These are phyloP conservation scores for Microdon myrmicae DNA, from an alignment of 2,888 invertebrate genomes.

Conservation along the genomic window DNA sequence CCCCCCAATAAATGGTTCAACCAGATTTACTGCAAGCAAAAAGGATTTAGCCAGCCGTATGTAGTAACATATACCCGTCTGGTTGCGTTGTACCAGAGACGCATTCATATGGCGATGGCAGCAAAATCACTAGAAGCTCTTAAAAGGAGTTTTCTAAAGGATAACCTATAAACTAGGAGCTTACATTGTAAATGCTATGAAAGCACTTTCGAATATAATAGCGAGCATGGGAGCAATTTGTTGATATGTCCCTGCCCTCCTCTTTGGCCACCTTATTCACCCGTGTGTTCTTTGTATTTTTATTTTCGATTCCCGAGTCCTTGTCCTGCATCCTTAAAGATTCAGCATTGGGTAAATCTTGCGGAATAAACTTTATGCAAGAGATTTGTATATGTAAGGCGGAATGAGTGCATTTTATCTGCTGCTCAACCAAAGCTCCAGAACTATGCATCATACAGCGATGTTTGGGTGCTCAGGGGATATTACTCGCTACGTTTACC, in stretches of 20 bases:
- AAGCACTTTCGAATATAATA: slow-evolving; percentile 24
- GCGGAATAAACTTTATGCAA: too few relatives aligned
- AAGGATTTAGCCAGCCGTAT: slow-evolving; percentile 23
- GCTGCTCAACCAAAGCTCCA: too few relatives aligned
- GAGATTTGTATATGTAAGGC: too few relatives aligned
- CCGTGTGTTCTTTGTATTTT: slow-evolving; percentile 8
- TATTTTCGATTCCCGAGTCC: background rate
- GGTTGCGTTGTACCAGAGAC: background rate
- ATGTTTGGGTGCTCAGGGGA: too few relatives aligned
- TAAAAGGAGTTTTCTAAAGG: slow-evolving; percentile 36
- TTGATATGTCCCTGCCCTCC: too few relatives aligned
- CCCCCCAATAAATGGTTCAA: slow-evolving; percentile 9
- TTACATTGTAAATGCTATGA: slow-evolving; percentile 32
- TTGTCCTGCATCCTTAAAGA: slow-evolving; percentile 28
- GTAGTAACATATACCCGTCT: slow-evolving; percentile 1
- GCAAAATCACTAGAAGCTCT: slow-evolving; percentile 26
- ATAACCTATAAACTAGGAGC: slow-evolving; percentile 49
- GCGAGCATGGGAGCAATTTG: slow-evolving; percentile 34
- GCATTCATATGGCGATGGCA: slow-evolving; percentile 5
- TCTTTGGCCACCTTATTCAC: too few relatives aligned
- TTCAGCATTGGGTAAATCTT: slow-evolving; percentile 14
- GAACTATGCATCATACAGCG: too few relatives aligned
- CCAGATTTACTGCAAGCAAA: slow-evolving; percentile 14
- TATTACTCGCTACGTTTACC: too few relatives aligned
- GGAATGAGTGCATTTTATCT: too few relatives aligned